Conservation (phyloP, 2,888 invertebrate species). For the Mystacides longicornis region DNA sequence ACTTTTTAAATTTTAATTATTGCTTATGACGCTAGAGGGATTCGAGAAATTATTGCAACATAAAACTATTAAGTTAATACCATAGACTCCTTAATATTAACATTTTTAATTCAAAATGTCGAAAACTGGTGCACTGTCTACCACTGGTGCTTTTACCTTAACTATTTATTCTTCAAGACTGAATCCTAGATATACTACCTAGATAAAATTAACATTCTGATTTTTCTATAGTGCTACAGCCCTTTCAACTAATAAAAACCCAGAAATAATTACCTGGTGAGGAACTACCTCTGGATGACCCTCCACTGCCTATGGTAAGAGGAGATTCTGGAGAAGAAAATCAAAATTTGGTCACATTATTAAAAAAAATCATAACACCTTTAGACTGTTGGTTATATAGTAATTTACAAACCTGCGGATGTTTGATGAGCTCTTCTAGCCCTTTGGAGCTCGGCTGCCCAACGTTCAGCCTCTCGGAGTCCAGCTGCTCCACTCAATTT, state of each 20-base stretch:
- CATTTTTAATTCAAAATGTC: no score
- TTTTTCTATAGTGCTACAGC: no score
- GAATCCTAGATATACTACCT: no score
- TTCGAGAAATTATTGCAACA: no score
- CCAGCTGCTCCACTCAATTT: conserved; percentile 85
- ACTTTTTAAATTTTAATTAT: no score
- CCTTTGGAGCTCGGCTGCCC: conserved; percentile 76
- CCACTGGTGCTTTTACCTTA: no score
- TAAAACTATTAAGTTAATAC: no score
- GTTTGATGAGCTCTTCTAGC: conserved; percentile 30
- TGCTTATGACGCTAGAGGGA: no score
- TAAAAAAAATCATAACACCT: conserved; percentile 40
- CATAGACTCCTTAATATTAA: no score
- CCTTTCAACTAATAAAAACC: no score
- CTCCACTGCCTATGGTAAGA: conserved; percentile 21
- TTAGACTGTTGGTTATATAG: conserved; percentile 37
- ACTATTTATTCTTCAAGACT: not conserved
- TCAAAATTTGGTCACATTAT: not conserved
- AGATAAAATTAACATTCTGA: no score
- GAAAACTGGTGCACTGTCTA: no score
- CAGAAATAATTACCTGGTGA: conserved; percentile 12
- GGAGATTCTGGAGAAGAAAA: conserved; percentile 17
- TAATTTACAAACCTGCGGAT: not conserved
- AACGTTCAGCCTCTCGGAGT: conserved; percentile 80
- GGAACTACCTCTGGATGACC: conserved; percentile 22